Percentiles rank a stretch among this genome's conserved stretches.
phyloP scores from a whole-genome alignment of 2,888 invertebrate species.

The Melinaea marsaeus region DNA sequence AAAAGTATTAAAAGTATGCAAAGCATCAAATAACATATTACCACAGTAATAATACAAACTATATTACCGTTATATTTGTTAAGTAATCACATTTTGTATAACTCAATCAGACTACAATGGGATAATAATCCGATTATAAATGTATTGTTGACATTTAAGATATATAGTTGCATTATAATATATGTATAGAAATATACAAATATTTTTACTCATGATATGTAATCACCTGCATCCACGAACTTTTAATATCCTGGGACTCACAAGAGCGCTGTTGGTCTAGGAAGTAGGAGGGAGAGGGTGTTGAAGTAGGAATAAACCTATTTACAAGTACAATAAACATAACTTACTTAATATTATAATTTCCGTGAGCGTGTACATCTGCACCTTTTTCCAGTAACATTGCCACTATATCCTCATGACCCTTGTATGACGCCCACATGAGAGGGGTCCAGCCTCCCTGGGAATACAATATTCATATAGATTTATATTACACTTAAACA shows the following conservation, averaged over 20 bases:
- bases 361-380: conserved; percentile 96
- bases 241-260: too few species aligned
- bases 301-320: too few species aligned
- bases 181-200: too few species aligned
- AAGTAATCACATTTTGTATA: not conserved
- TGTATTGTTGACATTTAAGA: not conserved
- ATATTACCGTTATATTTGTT: not conserved
- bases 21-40: too few species aligned
- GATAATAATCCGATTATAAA: not conserved
- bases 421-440: conserved; percentile 99
- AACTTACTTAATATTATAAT: conserved; percentile 87
- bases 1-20: too few species aligned
- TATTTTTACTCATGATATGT: too few species aligned
- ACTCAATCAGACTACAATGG: not conserved
- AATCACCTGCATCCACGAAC: too few species aligned
- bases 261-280: too few species aligned
- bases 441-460: conserved; percentile 98
- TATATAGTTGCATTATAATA: not conserved
- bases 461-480: conserved; percentile 27
- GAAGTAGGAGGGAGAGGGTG: too few species aligned
- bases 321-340: not conserved
- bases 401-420: conserved; percentile 85
- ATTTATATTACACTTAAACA: not conserved
- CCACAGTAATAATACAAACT: too few species aligned
- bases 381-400: conserved; percentile 90